A percentile compares a stretch with the other conserved stretches of the same genome.
phyloP scores from a whole-genome alignment of 2,797 vertebrate species.

The Salarias fasciatus region DNA sequence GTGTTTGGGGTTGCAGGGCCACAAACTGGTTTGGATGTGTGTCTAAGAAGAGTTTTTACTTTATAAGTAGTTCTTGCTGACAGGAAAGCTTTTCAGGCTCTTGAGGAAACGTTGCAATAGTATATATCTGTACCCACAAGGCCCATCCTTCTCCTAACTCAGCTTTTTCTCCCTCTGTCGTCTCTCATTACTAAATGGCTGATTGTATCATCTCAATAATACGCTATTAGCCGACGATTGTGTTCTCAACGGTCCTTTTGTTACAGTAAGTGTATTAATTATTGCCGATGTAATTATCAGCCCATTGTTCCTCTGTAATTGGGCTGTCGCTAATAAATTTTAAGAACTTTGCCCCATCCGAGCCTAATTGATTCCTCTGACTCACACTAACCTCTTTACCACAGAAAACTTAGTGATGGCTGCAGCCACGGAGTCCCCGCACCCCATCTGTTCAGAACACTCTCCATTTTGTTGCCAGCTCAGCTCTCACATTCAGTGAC shows the following conservation, averaged over 20 bases:
- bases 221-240: constrained; percentile 71
- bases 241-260: constrained; percentile 68
- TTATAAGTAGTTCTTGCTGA: constrained; percentile 2
- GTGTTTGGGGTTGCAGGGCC: too few relatives aligned
- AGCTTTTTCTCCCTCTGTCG: constrained; percentile 32
- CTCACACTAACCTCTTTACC: constrained; percentile 70
- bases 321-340: constrained; percentile 78
- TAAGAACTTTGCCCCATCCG: constrained; percentile 58
- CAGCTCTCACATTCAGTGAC: constrained; percentile 51
- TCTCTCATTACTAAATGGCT: constrained; percentile 65
- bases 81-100: neutral
- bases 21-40: too few relatives aligned
- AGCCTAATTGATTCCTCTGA: constrained; percentile 76
- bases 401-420: constrained; percentile 49
- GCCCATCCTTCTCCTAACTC: neutral
- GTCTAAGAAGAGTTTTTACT: neutral
- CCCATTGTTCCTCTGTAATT: constrained; percentile 77
- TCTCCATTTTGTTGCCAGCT: constrained; percentile 47
- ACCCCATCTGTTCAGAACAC: constrained; percentile 38
- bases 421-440: constrained; percentile 28
- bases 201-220: constrained; percentile 77
- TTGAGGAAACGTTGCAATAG: constrained; percentile 6
- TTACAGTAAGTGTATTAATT: constrained; percentile 78
- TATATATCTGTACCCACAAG: constrained; percentile 15
- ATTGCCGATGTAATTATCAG: constrained; percentile 79